These are phyloP conservation scores for Perccottus glenii DNA, from an alignment of 2,113 vertebrate genomes.

Conservation along the genomic window DNA sequence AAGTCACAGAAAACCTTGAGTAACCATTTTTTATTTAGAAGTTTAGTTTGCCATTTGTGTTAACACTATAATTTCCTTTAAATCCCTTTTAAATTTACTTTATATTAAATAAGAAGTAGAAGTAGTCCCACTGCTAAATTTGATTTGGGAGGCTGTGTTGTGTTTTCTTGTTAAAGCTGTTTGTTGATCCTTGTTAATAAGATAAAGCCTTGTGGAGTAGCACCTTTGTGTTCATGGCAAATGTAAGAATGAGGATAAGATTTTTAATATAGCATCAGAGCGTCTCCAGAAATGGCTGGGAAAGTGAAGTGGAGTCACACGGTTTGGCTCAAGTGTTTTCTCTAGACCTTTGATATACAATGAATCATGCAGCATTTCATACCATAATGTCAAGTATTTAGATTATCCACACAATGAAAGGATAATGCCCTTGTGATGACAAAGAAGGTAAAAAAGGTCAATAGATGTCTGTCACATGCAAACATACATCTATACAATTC, in stretches of 20 bases:
- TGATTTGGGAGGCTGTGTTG: not conserved
- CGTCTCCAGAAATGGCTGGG: no score
- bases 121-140: no score
- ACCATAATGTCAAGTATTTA: not conserved
- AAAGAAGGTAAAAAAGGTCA: not conserved
- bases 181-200: conserved; percentile 20
- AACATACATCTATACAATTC: not conserved
- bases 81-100: no score
- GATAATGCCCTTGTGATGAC: not conserved
- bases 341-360: not conserved
- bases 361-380: not conserved
- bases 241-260: not conserved
- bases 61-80: no score
- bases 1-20: no score
- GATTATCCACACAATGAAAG: not conserved
- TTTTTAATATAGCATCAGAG: not conserved
- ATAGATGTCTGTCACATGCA: not conserved
- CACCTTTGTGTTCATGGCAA: not conserved
- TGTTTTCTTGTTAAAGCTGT: conserved; percentile 31
- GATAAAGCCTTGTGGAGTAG: not conserved
- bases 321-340: not conserved
- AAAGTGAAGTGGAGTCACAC: not conserved
- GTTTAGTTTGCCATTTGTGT: no score
- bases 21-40: no score
- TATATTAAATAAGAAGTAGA: no score